Percentiles rank a stretch among this genome's conserved stretches.
Conservation (phyloP, 2,113 vertebrate species). For the Tupaia tana region DNA sequence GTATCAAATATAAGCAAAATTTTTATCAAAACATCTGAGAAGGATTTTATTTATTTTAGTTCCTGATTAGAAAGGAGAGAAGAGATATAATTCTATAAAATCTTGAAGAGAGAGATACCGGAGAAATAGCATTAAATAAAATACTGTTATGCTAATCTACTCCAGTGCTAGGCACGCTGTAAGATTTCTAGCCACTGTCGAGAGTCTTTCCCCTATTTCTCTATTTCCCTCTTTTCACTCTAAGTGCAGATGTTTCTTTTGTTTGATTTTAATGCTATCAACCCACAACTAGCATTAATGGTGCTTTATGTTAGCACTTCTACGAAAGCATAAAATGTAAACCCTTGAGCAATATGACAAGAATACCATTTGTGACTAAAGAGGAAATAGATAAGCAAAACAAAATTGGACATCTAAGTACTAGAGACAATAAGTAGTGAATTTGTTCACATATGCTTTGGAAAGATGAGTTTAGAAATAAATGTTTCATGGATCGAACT, state of each 20-base stretch:
- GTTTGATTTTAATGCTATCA: slow-evolving; percentile 30
- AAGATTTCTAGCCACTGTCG: neutral
- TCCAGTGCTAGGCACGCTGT: neutral
- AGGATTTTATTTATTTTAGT: slow-evolving; percentile 1
- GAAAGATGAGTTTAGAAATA: neutral
- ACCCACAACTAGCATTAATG: neutral
- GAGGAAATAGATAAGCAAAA: neutral
- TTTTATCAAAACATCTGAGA: too few species aligned
- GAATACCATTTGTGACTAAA: neutral
- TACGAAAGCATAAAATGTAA: neutral
- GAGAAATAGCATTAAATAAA: neutral
- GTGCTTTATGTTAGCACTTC: neutral
- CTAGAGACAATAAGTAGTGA: neutral
- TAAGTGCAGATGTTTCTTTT: neutral
- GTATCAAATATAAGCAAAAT: too few species aligned
- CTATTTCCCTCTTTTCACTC: neutral
- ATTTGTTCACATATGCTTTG: neutral
- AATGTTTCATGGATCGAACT: neutral
- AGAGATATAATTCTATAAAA: neutral
- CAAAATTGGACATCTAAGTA: neutral
- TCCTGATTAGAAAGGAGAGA: neutral
- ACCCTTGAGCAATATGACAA: neutral
- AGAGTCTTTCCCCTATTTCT: neutral
- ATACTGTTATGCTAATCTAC: neutral
- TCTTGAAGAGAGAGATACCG: neutral